These are phyloP conservation scores for Coccyzus lansbergi DNA, from an alignment of 2,797 vertebrate species.

Conservation along the genomic window DNA sequence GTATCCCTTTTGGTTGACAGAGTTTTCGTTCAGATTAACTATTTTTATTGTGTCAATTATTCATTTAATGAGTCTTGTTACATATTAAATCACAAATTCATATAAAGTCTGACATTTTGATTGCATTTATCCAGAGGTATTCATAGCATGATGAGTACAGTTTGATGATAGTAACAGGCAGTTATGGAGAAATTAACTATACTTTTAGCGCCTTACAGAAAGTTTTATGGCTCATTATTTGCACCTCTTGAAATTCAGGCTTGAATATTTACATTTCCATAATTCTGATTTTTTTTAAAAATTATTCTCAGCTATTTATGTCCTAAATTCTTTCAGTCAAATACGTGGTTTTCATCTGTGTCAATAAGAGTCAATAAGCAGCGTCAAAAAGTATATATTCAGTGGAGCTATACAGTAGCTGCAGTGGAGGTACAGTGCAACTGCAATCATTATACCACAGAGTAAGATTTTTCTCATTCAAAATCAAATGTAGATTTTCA, in stretches of 20 bases:
- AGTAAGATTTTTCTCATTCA: not conserved
- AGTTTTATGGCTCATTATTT: not conserved
- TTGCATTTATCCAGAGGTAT: not conserved
- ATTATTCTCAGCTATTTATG: not conserved
- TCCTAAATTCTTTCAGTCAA: not conserved
- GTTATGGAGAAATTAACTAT: not conserved
- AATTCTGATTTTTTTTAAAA: not conserved
- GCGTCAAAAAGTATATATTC: not conserved
- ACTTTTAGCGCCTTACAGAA: not conserved
- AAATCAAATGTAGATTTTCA: slow-evolving; percentile 1
- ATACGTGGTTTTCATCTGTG: not conserved
- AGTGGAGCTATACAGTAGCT: not conserved
- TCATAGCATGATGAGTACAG: not conserved
- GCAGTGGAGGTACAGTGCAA: not conserved
- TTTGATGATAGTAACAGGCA: not conserved
- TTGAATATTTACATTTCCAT: not conserved
- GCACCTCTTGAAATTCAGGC: not conserved
- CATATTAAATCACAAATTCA: not conserved
- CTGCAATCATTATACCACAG: not conserved
- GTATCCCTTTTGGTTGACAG: slow-evolving; percentile 7
- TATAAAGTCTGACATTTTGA: slow-evolving; percentile 28
- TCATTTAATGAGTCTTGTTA: slow-evolving; percentile 9
- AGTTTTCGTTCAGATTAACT: slow-evolving; percentile 12
- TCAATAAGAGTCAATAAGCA: not conserved
- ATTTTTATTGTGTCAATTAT: slow-evolving; percentile 3